Evolutionary conservation across 1,140 invertebrate genomes (phyloP).

Genomic region (Trachelipus rathkii): DNA sequence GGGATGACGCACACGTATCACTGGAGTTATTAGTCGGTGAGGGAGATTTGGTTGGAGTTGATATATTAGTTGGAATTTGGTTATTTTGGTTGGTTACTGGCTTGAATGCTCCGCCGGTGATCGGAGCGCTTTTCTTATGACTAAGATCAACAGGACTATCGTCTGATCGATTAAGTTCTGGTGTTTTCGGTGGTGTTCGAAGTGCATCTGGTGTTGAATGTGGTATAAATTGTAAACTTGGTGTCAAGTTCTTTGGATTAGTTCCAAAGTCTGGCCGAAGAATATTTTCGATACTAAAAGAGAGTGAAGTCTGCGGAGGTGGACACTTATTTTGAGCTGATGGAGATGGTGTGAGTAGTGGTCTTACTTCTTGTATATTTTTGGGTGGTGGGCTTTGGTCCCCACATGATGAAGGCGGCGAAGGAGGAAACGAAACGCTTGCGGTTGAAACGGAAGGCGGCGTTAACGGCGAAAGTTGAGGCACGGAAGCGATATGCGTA

Average conservation of each 20-base stretch:
- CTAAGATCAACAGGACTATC: constrained; percentile 40
- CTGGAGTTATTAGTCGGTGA: not conserved
- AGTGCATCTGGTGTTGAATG: constrained; percentile 11
- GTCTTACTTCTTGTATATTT: constrained; percentile 6
- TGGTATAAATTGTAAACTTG: not conserved
- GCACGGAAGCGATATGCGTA: not conserved
- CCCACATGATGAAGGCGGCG: constrained; percentile 35
- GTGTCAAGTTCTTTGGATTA: not conserved
- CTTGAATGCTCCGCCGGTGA: not conserved
- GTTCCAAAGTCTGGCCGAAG: constrained; percentile 79
- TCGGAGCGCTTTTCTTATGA: constrained; percentile 28
- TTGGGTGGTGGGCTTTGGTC: constrained; percentile 24
- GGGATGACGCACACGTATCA: not conserved
- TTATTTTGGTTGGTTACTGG: constrained; percentile 6
- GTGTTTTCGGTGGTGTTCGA: constrained; percentile 39
- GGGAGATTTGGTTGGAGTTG: not conserved
- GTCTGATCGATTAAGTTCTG: constrained; percentile 21
- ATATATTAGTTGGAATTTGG: not conserved
- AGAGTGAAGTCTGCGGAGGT: constrained; percentile 53
- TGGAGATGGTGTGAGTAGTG: constrained; percentile 7
- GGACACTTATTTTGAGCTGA: constrained; percentile 4
- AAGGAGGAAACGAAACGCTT: constrained; percentile 35
- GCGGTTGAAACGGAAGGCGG: constrained; percentile 27
- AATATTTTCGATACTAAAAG: constrained; percentile 90
- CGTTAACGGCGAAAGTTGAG: constrained; percentile 8